Conservation (phyloP, 1,140 invertebrate genomes). For the Habropoda laboriosa region DNA sequence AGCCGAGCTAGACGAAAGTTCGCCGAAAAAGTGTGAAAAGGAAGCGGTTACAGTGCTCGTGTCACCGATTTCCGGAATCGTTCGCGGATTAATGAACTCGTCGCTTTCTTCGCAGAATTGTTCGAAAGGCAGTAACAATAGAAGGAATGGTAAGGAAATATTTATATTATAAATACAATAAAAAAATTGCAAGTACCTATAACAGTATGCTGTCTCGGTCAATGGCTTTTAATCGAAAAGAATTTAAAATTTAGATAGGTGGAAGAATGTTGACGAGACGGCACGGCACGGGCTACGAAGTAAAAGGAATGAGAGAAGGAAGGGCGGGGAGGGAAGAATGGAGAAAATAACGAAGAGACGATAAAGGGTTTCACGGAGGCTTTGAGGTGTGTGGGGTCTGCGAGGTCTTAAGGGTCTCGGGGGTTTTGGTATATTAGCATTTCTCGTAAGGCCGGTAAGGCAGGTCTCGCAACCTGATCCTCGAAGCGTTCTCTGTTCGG, state of each 20-base stretch:
- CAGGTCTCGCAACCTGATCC: slow-evolving; percentile 69
- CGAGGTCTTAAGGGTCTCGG: slow-evolving; percentile 39
- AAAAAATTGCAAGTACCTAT: neutral
- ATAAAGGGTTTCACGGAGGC: slow-evolving; percentile 51
- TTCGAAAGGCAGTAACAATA: neutral
- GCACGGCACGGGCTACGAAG: neutral
- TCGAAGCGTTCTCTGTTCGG: slow-evolving; percentile 57
- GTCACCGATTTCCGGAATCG: slow-evolving; percentile 66
- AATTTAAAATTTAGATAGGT: slow-evolving; percentile 74
- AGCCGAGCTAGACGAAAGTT: slow-evolving; percentile 24
- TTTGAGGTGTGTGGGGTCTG: slow-evolving; percentile 20
- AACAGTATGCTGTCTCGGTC: neutral
- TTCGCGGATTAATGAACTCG: slow-evolving; percentile 59
- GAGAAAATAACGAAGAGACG: slow-evolving; percentile 29
- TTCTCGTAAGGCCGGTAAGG: slow-evolving; percentile 76
- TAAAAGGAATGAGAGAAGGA: slow-evolving; percentile 17
- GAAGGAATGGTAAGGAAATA: neutral
- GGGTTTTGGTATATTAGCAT: slow-evolving; percentile 69
- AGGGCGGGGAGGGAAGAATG: slow-evolving; percentile 30
- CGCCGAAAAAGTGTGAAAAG: neutral
- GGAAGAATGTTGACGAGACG: slow-evolving; percentile 19
- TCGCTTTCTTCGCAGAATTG: slow-evolving; percentile 34
- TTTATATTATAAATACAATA: neutral
- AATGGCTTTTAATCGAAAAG: slow-evolving; percentile 59
- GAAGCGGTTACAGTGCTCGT: neutral